Conservation (phyloP, 2,113 vertebrate species). For the Micromys minutus region DNA sequence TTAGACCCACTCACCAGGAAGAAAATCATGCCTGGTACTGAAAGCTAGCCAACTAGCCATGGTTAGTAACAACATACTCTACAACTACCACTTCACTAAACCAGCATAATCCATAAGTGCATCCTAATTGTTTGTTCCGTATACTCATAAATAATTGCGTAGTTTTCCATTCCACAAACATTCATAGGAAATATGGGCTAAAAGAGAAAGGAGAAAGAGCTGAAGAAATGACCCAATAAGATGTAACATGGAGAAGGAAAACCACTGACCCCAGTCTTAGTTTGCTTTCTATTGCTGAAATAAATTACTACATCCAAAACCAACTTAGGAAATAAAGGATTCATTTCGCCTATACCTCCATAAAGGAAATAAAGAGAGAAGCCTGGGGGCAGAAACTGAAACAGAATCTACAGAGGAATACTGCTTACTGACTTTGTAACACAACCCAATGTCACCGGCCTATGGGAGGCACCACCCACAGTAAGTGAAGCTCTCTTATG, state of each 20-base stretch:
- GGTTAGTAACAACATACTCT: not conserved
- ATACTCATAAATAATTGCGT: not conserved
- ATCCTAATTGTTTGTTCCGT: not conserved
- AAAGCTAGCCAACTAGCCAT: not conserved
- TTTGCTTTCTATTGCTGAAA: not conserved
- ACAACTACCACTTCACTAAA: not conserved
- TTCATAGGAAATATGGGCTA: not conserved
- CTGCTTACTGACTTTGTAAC: not conserved
- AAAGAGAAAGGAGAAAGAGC: not conserved
- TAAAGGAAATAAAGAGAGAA: not conserved
- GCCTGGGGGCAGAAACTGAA: not conserved
- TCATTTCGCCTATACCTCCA: not conserved
- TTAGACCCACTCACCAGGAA: not conserved
- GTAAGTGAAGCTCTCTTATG: not conserved
- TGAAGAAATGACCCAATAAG: not conserved
- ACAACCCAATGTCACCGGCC: not conserved
- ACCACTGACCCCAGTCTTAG: not conserved
- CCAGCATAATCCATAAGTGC: not conserved
- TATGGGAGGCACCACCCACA: not conserved
- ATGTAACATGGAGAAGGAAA: not conserved
- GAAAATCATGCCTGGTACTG: not conserved
- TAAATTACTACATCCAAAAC: not conserved
- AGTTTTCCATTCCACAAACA: not conserved
- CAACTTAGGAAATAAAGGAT: not conserved
- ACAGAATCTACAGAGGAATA: not conserved